These are phyloP conservation scores for Carcinoscorpius rotundicauda DNA, from an alignment of 1,140 invertebrate species.

Conservation along the genomic window DNA sequence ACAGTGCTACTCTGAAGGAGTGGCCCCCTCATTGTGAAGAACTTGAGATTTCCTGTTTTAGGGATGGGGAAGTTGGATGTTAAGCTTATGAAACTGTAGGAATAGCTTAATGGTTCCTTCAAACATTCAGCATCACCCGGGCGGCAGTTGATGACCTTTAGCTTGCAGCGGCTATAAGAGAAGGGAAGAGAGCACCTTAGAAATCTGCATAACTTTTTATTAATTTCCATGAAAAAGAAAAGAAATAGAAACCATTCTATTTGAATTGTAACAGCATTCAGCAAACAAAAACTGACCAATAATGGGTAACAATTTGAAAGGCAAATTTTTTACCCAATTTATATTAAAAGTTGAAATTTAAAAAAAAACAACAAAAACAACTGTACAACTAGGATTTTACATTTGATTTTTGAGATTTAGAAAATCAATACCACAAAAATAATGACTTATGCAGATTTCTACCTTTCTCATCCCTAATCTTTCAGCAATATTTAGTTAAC, in stretches of 20 bases:
- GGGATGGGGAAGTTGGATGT: conserved; percentile 67
- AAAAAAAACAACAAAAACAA: too few relatives aligned
- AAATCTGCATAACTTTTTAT: conserved; percentile 8
- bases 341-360: too few relatives aligned
- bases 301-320: too few relatives aligned
- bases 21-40: conserved; percentile 73
- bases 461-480: too few relatives aligned
- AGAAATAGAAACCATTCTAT: neutral
- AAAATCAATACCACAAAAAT: too few relatives aligned
- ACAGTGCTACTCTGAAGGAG: conserved; percentile 50
- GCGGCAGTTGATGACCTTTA: conserved; percentile 50
- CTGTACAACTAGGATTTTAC: too few relatives aligned
- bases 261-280: too few relatives aligned
- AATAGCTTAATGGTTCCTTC: conserved; percentile 62
- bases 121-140: conserved; percentile 54
- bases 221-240: neutral
- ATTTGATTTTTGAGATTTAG: too few relatives aligned
- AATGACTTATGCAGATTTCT: too few relatives aligned
- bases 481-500: too few relatives aligned
- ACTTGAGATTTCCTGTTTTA: conserved; percentile 47
- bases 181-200: conserved; percentile 21
- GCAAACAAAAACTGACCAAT: too few relatives aligned
- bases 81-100: conserved; percentile 83
- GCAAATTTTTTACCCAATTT: too few relatives aligned
- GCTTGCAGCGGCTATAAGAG: conserved; percentile 63